Base-by-base conservation (phyloP, 2,797 vertebrate species). In the Crenuchus spilurus region DNA sequence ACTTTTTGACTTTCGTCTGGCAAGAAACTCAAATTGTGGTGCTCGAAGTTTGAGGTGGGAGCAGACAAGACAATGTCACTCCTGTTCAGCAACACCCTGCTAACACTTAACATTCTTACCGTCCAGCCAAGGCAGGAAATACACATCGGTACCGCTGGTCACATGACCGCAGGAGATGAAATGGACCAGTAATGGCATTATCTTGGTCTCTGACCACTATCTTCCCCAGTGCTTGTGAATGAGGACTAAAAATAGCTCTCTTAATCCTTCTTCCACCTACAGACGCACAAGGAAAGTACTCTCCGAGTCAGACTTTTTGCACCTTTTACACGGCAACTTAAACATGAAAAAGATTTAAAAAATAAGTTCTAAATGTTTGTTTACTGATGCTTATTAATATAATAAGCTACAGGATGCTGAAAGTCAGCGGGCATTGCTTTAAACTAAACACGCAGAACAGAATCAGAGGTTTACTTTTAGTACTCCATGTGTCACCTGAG, bases 111-210 rank as follows among this genome's bases (percentile, higher is more conserved):
- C 52, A 54, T 55, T 67, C 77, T 68, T 82, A 75, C 28, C 48
- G 66, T 54, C 84, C 73, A 14, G 78, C 66, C 54, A 5, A 74
- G 64, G 80, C 74, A 86, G 79, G 80, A 84, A 85, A 85, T 80
- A 61, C 75, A 69, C 6, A 82, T 77, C 77, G 65, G 35, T 72
- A 74, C 62, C 72, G 74, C 61, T 51, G 81, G 30, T 87, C 83
- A 77, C 9, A 35, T 84, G 79, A 82, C 76, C 39, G 37, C 24
- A 66, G 64, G 77, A 67, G 82, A 87, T 87, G 83, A 87, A 84
- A 87, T 84, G 84, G 80, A 60, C 81, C 55, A 72, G 79, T 88
- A 87, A 89, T 83, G 80, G 73, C 73, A 87, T 87, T 87, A 87
- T 82, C 79, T 58, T 52, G 35, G 75, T 78, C 82, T 30, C 62